Evolutionary conservation across 2,888 invertebrate genomes (phyloP), one percentile per base, ranked within the genome.

Genomic region (Spatulosminthurus flaviceps): DNA sequence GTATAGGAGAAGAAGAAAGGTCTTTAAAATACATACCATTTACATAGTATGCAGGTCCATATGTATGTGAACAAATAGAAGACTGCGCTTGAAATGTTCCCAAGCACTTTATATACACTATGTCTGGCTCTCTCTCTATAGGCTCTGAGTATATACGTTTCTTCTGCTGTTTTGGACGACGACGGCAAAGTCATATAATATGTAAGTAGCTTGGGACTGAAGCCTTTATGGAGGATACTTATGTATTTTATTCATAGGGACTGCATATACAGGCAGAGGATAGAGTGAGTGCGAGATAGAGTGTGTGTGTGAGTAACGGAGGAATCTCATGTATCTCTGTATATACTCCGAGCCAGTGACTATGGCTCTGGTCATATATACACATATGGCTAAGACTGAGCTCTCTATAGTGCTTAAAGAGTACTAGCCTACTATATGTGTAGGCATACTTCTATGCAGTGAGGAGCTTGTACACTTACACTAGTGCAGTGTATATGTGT

Each of bases 401-500:
- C 66, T 66, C 66, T 11, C 24, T 64, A n/a, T 64, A 24, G 9
- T 64, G 64, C 21, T n/a, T 19, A 64, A n/a, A n/a, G n/a, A n/a
- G n/a, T n/a, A n/a, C n/a, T n/a, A n/a, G n/a, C n/a, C 64, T 22
- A 11, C 21, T n/a, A 64, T 61, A 22, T 61, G 74, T 29, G 74
- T 22, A 34, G 28, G 16, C 34, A 75, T 24, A 51, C 64, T 24
- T 4, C 26, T 16, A 13, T 34, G 9, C 34, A 7, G 51, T 19
- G 5, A 5, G n/a, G n/a, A 2, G 16, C 51, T 51, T 16, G 1
- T 51, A 51, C 1, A 24, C 5, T 13, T 66, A 21, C 51, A 16
- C 72, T 61, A 61, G 42, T n/a, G 64, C n/a, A 72, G 42, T 21
- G 60, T 9, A n/a, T n/a, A n/a, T 9, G 64, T 74, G 71, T 41